A percentile compares a stretch with the other conserved stretches of the same genome.
Evolutionary conservation across 2,797 vertebrate genomes (phyloP).

Genomic region (Labeo calbasu): DNA sequence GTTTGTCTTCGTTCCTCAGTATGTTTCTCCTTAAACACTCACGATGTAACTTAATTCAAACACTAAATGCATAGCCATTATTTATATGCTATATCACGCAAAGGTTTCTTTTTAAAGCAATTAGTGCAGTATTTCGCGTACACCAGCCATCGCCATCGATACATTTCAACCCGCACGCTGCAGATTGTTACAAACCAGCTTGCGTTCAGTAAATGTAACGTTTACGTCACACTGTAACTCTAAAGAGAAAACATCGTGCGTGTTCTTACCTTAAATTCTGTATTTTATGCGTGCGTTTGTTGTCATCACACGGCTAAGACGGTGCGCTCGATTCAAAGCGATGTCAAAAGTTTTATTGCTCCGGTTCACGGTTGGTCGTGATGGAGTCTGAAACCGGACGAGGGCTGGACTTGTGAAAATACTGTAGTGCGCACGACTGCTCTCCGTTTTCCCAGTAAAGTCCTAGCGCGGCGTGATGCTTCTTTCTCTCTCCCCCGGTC

Average conservation of each 20-base stretch:
- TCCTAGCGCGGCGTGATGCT: neutral
- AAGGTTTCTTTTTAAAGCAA: neutral
- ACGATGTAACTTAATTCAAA: neutral
- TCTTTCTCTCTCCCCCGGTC: conserved; percentile 4
- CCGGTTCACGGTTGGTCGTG: neutral
- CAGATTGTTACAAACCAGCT: neutral
- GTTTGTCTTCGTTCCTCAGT: neutral
- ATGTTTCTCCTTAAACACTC: neutral
- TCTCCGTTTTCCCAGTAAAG: neutral
- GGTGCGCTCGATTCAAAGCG: neutral
- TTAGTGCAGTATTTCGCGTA: neutral
- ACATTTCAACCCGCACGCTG: neutral
- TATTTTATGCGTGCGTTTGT: neutral
- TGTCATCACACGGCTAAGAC: conserved; percentile 10
- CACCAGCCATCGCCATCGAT: neutral
- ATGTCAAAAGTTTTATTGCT: conserved; percentile 32
- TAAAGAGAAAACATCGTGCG: neutral
- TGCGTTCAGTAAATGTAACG: neutral
- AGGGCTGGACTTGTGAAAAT: conserved; percentile 32
- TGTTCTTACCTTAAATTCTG: conserved; percentile 20
- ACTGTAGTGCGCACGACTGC: conserved; percentile 6
- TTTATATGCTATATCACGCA: neutral
- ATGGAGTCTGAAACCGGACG: conserved; percentile 30
- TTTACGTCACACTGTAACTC: neutral
- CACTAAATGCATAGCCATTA: neutral